phyloP scores from a whole-genome alignment of 2,888 invertebrate species.

The Ypsolopha scabrella region DNA sequence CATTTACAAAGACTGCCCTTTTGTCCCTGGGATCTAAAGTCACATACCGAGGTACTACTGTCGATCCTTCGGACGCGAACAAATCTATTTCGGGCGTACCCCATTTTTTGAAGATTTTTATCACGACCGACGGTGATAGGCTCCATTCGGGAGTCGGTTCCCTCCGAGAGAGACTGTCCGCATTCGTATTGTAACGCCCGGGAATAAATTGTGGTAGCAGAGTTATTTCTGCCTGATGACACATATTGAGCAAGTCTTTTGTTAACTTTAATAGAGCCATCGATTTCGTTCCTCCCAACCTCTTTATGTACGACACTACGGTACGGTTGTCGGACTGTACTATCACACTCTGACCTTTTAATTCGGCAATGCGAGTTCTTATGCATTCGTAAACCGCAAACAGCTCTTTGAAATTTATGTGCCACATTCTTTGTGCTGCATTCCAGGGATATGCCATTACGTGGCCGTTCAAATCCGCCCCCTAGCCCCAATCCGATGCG shows the following conservation, averaged over 20 bases:
- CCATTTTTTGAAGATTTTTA: constrained; percentile 2
- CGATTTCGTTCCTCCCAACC: constrained; percentile 2
- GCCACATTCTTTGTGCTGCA: no score
- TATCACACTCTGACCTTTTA: not conserved
- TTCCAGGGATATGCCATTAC: no score
- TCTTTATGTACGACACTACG: constrained; percentile 4
- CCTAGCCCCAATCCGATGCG: no score
- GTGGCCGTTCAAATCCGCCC: no score
- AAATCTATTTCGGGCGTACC: constrained; percentile 7
- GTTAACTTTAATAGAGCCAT: not conserved
- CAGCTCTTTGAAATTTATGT: no score
- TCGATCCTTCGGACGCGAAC: constrained; percentile 4
- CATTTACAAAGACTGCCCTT: constrained; percentile 10
- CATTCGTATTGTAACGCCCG: constrained; percentile 1
- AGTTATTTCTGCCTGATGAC: not conserved
- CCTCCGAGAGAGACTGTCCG: constrained; percentile 2
- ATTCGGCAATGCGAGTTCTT: no score
- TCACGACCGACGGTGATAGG: not conserved
- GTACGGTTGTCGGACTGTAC: constrained; percentile 8
- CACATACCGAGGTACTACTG: constrained; percentile 5
- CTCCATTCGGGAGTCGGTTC: not conserved
- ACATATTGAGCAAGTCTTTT: not conserved
- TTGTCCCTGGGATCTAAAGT: constrained; percentile 5
- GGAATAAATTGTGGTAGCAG: not conserved
- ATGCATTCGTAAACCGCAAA: no score